Evolutionary conservation across 1,140 invertebrate species (phyloP), one percentile per base, ranked within the genome.

Genomic region (Rhyacophila brunnea): DNA sequence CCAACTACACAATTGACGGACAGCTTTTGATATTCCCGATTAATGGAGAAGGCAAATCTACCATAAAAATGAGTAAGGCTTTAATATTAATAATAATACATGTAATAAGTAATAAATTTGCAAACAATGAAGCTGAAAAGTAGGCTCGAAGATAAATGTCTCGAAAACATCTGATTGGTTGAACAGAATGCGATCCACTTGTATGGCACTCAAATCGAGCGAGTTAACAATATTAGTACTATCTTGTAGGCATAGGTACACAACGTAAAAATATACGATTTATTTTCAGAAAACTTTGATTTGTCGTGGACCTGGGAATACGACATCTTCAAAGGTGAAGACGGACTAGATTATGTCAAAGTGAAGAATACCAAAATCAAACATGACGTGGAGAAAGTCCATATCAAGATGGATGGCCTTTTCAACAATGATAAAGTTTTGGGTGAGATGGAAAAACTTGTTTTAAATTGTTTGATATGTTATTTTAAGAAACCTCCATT

Each of bases 281-380:
- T 44, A 67, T 64, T 72, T 71, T 57, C 68, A 85, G 83, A 78
- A 34, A 79, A 85, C 57, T 80, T 85, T 10, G 79, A 84, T 19
- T 81, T 81, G 0, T 68, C 73, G 5, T 74, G 82, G 1, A 74
- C 70, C 1, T 77, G 83, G 44, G 80, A 83, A 64, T 75, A 82
- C 6, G 71, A 79, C 19, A 76, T 77, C 35, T 74, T 83, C 19
- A 71, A 77, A 13, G 72, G 72, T 19, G 71, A 74, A 51, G 70
- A 80, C 63, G 67, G 74, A 2, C 46, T 77, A 63, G 68, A 80
- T 40, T 81, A 85, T 57, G 83, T 81, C 54, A 72, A 81, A 20
- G 71, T 74, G 4, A 78, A 82, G 15, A 83, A 85, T 62, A 80
- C 32, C 7, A 35, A 11, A n/a, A n/a, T n/a, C 0, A 49, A 15